Evolutionary conservation across 2,113 vertebrate genomes (phyloP), one percentile per base, ranked within the genome.

Genomic region (Charina bottae): DNA sequence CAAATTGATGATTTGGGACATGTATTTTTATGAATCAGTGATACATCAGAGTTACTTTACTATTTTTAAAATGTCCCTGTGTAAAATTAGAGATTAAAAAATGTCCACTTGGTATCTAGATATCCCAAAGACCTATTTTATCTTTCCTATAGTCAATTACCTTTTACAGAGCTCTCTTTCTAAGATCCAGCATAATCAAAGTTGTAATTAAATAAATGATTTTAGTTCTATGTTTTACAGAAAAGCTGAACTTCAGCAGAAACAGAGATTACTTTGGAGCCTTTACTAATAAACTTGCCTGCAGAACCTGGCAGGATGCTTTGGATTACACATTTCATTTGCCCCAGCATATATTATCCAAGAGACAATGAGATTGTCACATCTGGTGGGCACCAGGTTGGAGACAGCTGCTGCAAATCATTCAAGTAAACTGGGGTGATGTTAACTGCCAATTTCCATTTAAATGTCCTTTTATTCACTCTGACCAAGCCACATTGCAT

Each of bases 391-490:
- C 33, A 78, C 68, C 68, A 78, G 33, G 68, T 37, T 78, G 37
- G 6, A 37, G 33, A 78, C 55, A 54, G 24, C 59, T 94, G 88
- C 89, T 91, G 60, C 88, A 90, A 94, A 92, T 89, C 55, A 90
- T 89, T 68, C 59, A 94, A 92, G 87, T 72, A 95, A 95, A n/a
- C 53, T 90, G 93, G 89, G 78, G 26, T 84, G 21, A 94, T 92
- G 85, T 83, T 59, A 90, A 12, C 72, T 96, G 93, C 53, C 92
- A 94, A 95, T 54, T 56, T 86, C 84, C 0, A 93, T 93, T 93
- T 93, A 94, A 92, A 92, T 54, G 28, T 85, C 93, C 5, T 33
- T 95, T 96, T 92, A 95, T 93, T 94, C 92, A 68, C 58, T 94
- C 89, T 95, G 92, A 95, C 93, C 93, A 96, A 94, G 92, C 1